These are phyloP conservation scores for Neoascia interrupta DNA, from an alignment of 2,888 invertebrate species.

Conservation along the genomic window DNA sequence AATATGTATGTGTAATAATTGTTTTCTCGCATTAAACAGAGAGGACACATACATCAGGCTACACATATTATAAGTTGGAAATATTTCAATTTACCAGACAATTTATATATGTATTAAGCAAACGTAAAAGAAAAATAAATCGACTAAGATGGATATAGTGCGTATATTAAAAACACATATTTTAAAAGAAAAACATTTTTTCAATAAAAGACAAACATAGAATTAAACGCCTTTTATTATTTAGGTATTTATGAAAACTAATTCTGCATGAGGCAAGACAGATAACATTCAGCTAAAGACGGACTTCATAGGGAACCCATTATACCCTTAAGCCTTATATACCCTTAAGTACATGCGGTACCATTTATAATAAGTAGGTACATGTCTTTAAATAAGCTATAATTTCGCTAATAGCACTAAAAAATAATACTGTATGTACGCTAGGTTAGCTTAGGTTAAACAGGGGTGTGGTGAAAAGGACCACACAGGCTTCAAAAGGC, in stretches of 20 bases:
- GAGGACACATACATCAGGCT: constrained; percentile 56
- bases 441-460: too few species aligned
- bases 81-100: constrained; percentile 65
- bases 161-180: constrained; percentile 69
- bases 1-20: constrained; percentile 33
- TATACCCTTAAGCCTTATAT: too few species aligned
- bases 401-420: too few species aligned
- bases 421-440: too few species aligned
- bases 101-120: constrained; percentile 68
- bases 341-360: too few species aligned
- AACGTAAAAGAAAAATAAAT: constrained; percentile 55
- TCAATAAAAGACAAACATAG: constrained; percentile 70
- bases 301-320: too few species aligned
- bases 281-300: too few species aligned
- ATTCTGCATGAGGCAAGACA: not conserved
- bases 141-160: constrained; percentile 63
- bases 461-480: too few species aligned
- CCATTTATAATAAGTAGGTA: too few species aligned
- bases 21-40: constrained; percentile 62
- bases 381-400: too few species aligned
- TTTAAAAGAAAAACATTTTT: constrained; percentile 71
- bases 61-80: constrained; percentile 58
- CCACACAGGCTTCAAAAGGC: too few species aligned
- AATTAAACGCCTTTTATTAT: constrained; percentile 17
- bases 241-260: not conserved